These are phyloP conservation scores for Intellagama lesueurii DNA, from an alignment of 2,797 vertebrate species.

Conservation along the genomic window DNA sequence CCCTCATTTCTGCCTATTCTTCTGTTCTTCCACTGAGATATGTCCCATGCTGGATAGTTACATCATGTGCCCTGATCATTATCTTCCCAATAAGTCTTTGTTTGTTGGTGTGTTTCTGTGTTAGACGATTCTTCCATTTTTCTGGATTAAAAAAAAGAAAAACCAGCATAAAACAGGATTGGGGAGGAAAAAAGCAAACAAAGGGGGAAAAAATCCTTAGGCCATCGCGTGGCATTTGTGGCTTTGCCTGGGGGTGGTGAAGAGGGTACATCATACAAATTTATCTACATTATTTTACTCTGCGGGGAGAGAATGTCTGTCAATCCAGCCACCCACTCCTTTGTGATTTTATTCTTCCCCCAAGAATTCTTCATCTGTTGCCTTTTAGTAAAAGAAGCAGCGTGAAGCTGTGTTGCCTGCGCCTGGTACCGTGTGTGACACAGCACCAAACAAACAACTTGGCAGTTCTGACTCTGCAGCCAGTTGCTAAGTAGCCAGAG, in stretches of 20 bases:
- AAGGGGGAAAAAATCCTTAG: slow-evolving; percentile 9
- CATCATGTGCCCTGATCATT: not conserved
- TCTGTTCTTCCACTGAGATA: slow-evolving; percentile 17
- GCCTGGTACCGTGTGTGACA: not conserved
- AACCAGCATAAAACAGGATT: slow-evolving; percentile 28
- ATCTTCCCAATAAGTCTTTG: slow-evolving; percentile 2
- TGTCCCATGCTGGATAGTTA: not conserved
- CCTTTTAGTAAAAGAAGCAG: slow-evolving; percentile 26
- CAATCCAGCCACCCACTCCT: not conserved
- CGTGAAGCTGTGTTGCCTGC: slow-evolving; percentile 29
- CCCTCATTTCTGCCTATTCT: not conserved
- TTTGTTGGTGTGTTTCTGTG: not conserved
- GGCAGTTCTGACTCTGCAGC: slow-evolving; percentile 26
- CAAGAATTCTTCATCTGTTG: slow-evolving; percentile 27
- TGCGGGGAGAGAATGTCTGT: slow-evolving; percentile 16
- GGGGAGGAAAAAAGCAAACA: slow-evolving; percentile 13
- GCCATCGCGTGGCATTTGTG: slow-evolving; percentile 31
- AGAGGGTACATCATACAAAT: slow-evolving; percentile 12
- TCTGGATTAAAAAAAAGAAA: not conserved
- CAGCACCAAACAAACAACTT: slow-evolving; percentile 28
- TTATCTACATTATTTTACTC: slow-evolving; percentile 38
- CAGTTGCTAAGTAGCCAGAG: slow-evolving; percentile 53
- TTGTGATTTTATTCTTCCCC: not conserved
- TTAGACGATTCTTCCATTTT: not conserved
- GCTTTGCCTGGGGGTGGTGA: not conserved